Percentiles rank a stretch among this genome's conserved stretches.
Evolutionary conservation across 1,140 invertebrate genomes (phyloP).

Genomic region (Platyura marginata): DNA sequence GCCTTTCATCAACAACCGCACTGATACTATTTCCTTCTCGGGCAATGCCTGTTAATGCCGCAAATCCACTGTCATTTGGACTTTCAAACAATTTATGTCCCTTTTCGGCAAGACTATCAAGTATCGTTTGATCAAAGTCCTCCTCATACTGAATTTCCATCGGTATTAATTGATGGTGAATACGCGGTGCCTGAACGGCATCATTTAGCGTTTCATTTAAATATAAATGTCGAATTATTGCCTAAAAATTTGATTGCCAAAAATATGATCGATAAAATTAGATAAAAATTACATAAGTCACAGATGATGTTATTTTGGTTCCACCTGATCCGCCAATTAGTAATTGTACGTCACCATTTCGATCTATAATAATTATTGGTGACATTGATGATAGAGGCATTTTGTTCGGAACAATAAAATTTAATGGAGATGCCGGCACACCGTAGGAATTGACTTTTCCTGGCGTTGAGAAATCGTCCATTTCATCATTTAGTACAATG

Average conservation of each 20-base stretch:
- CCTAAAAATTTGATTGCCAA: conserved; percentile 32
- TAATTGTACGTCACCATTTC: conserved; percentile 39
- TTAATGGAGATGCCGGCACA: conserved; percentile 58
- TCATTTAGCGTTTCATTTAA: conserved; percentile 54
- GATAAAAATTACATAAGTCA: conserved; percentile 37
- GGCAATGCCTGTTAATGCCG: conserved; percentile 21
- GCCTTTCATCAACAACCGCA: conserved; percentile 18
- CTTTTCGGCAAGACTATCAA: conserved; percentile 5
- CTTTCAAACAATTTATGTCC: conserved; percentile 22
- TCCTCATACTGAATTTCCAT: conserved; percentile 64
- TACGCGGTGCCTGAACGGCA: conserved; percentile 58
- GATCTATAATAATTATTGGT: conserved; percentile 57
- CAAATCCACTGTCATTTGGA: conserved; percentile 23
- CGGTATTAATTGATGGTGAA: conserved; percentile 88
- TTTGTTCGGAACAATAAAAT: conserved; percentile 63
- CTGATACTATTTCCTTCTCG: conserved; percentile 13
- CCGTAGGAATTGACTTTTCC: conserved; percentile 57
- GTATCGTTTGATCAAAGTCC: conserved; percentile 13
- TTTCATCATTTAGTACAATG: conserved; percentile 84
- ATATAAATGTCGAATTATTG: conserved; percentile 53
- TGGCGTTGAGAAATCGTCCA: conserved; percentile 89
- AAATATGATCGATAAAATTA: no score
- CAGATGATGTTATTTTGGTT: conserved; percentile 68
- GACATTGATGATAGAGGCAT: conserved; percentile 81
- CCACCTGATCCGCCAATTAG: conserved; percentile 78